These are phyloP conservation scores for Paracentrotus lividus DNA, from an alignment of 53 echinoderm and acorn worm genomes.

Conservation along the genomic window DNA sequence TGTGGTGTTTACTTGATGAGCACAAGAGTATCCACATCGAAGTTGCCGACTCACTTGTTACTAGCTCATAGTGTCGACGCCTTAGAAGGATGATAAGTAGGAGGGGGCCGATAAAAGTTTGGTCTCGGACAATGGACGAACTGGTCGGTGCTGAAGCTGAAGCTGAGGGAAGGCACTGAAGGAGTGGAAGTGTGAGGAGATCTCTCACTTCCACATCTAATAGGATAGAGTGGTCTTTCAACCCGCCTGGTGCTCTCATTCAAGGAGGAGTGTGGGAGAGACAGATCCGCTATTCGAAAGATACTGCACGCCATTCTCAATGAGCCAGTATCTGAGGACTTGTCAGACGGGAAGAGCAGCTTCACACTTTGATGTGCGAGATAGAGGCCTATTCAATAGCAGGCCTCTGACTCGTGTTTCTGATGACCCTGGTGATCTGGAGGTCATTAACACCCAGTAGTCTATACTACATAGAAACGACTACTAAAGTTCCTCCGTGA, in stretches of 20 bases:
- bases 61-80: constrained; percentile 72
- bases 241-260: constrained; percentile 77
- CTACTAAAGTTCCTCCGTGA: constrained; percentile 14
- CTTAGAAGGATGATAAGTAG: constrained; percentile 27
- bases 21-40: constrained; percentile 73
- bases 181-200: constrained; percentile 60
- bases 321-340: constrained; percentile 64
- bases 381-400: constrained; percentile 78
- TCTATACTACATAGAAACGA: background rate
- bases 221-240: constrained; percentile 73
- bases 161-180: constrained; percentile 60
- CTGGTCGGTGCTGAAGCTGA: constrained; percentile 13
- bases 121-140: constrained; percentile 49
- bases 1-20: constrained; percentile 73
- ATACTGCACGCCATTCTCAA: constrained; percentile 66
- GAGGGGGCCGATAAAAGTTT: background rate
- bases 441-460: constrained; percentile 46
- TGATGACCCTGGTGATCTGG: constrained; percentile 73
- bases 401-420: constrained; percentile 69
- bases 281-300: constrained; percentile 73
- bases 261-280: constrained; percentile 78
- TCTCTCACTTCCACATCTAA: constrained; percentile 60
- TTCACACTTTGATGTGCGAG: constrained; percentile 77
- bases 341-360: constrained; percentile 72
- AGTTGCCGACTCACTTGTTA: constrained; percentile 71